Evolutionary conservation across 2,797 vertebrate genomes (phyloP), one percentile per base, ranked within the genome.

Genomic region (Hephaestus fuliginosus): DNA sequence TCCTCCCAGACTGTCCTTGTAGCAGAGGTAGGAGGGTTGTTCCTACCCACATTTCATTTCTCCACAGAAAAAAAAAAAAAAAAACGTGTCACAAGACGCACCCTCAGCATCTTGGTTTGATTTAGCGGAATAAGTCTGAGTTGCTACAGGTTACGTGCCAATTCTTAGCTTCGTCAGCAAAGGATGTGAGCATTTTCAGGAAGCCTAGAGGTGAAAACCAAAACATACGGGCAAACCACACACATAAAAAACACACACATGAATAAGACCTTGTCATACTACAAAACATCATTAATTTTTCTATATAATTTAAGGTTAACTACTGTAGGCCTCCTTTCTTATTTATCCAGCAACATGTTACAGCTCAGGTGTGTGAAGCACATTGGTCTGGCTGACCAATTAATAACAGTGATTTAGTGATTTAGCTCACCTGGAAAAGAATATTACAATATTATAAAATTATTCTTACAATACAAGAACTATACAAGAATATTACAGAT

Each of bases 161-260:
- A 9, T 17, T 60, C 11, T 22, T 18, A 51, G 56, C 72, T 82
- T 28, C 30, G 72, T 81, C 61, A 71, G 75, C 80, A 80, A 14
- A 73, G 28, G 11, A 51, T 3, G 20, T 12, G 3, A 11, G 5
- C n/a, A 2, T 61, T 9, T 43, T 44, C 18, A 56, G 20, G 4
- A 60, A 63, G n/a, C 67, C 25, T 39, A 22, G 43, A 55, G 33
- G 49, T 30, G 7, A 33, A 58, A 65, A 44, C 6, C 12, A 18
- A 55, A 66, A 58, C 61, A 44, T 11, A 77, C n/a, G 17, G 25
- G n/a, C 7, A 76, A 51, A 55, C 11, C 62, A 48, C 51, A 58
- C 36, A 68, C 20, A 52, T 25, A 63, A 44, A 74, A 13, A 52
- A 52, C 12, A 41, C 20, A 53, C 22, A 46, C 20, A 53, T 20